Conservation (phyloP, 2,113 vertebrate genomes). For the Chelonoidis abingdonii region DNA sequence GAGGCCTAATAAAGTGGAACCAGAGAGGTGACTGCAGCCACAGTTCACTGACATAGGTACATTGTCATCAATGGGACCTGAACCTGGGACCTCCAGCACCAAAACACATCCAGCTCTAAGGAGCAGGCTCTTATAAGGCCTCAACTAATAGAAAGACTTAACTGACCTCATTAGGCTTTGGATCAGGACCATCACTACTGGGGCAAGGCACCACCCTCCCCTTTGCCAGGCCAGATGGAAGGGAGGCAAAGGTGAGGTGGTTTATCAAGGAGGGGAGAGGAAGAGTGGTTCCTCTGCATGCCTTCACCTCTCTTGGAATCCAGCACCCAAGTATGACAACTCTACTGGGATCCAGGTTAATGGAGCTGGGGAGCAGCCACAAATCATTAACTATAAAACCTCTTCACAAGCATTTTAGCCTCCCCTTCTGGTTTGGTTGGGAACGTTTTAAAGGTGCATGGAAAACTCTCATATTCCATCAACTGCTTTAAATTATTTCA, state of each 20-base stretch:
- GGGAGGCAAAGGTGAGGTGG: neutral
- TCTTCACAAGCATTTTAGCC: constrained; percentile 18
- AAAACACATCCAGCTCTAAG: neutral
- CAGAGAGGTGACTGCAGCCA: neutral
- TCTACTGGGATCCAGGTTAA: neutral
- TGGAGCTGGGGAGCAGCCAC: neutral
- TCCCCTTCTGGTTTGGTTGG: neutral
- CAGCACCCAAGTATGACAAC: neutral
- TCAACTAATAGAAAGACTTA: neutral
- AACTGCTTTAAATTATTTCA: neutral
- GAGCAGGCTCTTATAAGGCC: neutral
- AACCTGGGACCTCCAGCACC: neutral
- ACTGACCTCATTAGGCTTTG: neutral
- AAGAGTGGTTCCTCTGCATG: neutral
- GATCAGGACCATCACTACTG: neutral
- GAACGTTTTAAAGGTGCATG: neutral
- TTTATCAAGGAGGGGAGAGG: neutral
- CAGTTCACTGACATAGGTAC: neutral
- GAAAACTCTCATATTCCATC: neutral
- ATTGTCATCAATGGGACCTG: neutral
- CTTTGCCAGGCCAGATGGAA: neutral
- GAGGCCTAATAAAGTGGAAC: neutral
- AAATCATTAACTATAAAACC: constrained; percentile 11
- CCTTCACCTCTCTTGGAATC: neutral
- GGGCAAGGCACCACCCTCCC: constrained; percentile 8